Conservation (phyloP, 2,797 vertebrate species). For the Gallirallus australis region DNA sequence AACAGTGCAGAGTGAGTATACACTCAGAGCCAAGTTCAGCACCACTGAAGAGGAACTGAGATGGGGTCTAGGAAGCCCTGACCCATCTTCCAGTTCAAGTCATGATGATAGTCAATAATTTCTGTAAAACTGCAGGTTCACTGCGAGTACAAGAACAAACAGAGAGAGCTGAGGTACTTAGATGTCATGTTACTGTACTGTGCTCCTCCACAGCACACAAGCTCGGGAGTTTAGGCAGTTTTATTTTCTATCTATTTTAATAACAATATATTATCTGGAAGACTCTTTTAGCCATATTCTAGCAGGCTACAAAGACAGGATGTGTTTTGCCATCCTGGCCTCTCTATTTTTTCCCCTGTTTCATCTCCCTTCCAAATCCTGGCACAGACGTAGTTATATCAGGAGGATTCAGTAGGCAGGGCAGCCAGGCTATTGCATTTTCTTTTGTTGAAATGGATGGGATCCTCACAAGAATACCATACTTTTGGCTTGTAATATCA, state of each 20-base stretch:
- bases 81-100: background rate
- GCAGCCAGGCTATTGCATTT: background rate
- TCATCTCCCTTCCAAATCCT: background rate
- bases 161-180: background rate
- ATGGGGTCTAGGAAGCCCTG: background rate
- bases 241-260: background rate
- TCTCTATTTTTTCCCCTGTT: background rate
- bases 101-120: background rate
- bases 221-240: background rate
- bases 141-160: background rate
- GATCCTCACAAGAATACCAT: background rate
- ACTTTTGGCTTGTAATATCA: background rate
- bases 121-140: background rate
- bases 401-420: background rate
- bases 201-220: background rate
- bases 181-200: background rate
- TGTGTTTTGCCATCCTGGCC: background rate
- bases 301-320: background rate
- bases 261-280: background rate
- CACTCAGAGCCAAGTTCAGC: background rate
- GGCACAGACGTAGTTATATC: background rate
- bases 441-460: background rate
- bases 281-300: background rate
- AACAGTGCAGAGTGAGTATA: background rate
- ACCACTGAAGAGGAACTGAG: background rate